phyloP scores from a whole-genome alignment of 2,113 vertebrate species.

The Machaerirhynchus nigripectus region DNA sequence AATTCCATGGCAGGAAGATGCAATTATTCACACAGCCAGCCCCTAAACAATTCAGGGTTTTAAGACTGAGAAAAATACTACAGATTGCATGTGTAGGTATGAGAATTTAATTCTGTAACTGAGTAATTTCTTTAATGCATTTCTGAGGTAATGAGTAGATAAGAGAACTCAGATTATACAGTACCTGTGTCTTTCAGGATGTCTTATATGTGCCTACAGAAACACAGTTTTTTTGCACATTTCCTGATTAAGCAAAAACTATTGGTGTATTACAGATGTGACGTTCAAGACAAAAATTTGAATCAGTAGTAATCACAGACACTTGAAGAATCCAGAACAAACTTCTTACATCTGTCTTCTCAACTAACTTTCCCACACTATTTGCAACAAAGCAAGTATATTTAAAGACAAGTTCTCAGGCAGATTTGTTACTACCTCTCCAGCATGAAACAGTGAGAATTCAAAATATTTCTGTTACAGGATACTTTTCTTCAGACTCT shows the following conservation, averaged over 20 bases:
- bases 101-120: not conserved
- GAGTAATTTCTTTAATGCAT: not conserved
- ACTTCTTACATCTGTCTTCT: not conserved
- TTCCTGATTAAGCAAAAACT: not conserved
- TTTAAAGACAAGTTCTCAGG: not conserved
- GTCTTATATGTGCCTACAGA: not conserved
- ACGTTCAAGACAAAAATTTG: not conserved
- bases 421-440: not conserved
- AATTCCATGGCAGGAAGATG: not conserved
- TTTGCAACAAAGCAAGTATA: not conserved
- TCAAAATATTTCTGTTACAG: not conserved
- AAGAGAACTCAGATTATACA: not conserved
- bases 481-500: not conserved
- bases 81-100: not conserved
- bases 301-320: not conserved
- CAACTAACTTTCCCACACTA: not conserved
- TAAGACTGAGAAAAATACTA: not conserved
- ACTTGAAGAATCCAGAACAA: not conserved
- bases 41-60: not conserved
- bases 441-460: not conserved
- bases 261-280: not conserved
- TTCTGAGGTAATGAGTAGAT: not conserved
- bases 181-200: not conserved
- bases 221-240: not conserved
- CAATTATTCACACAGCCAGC: not conserved